Conservation (phyloP, 2,888 invertebrate genomes). For the Drosophila sordidapex region DNA sequence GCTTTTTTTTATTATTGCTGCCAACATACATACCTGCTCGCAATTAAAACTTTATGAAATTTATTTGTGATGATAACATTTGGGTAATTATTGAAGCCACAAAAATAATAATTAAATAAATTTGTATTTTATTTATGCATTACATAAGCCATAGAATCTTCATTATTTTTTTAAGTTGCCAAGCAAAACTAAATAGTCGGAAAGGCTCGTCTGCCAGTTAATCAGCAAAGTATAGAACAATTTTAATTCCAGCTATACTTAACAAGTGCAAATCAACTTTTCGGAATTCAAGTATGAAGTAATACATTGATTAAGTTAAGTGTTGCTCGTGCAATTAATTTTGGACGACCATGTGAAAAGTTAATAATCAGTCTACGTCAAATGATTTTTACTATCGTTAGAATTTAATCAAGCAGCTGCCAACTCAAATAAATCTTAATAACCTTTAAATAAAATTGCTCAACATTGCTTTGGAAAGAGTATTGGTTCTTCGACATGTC, state of each 20-base stretch:
- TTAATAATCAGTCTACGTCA: neutral
- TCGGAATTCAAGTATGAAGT: neutral
- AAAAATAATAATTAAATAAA: neutral
- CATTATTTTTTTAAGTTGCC: neutral
- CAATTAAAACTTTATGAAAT: neutral
- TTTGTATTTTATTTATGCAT: neutral
- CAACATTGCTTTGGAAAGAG: neutral
- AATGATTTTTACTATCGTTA: neutral
- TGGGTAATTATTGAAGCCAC: neutral
- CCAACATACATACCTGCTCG: neutral
- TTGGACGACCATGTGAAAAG: neutral
- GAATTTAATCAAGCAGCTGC: neutral
- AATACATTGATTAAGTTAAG: neutral
- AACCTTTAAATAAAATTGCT: neutral
- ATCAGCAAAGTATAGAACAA: neutral
- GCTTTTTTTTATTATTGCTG: conserved; percentile 24
- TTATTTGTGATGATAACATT: neutral
- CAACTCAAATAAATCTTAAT: neutral
- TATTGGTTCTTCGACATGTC: neutral
- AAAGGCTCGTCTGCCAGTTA: neutral
- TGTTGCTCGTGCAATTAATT: conserved; percentile 1
- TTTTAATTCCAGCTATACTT: neutral
- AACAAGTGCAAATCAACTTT: neutral
- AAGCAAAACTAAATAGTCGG: neutral
- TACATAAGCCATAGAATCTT: no score